Evolutionary conservation across 2,888 invertebrate species (phyloP), one percentile per base, ranked within the genome.

Genomic region (Hirtodrosophila alboralis): DNA sequence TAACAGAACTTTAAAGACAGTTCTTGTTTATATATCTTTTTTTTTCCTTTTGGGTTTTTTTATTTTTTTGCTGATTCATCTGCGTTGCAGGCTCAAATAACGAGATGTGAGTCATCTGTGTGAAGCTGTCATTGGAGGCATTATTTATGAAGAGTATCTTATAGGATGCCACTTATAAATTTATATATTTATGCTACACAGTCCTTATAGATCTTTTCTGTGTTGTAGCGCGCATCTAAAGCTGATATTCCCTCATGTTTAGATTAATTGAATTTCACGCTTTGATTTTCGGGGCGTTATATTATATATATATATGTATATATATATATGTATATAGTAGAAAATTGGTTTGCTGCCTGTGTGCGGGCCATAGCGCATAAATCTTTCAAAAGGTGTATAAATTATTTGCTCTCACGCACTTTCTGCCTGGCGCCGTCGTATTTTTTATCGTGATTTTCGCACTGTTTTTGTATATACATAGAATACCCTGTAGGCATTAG

Each of bases 181-280:
- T n/a, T n/a, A n/a, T 73, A 69, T 73, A 69, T 73, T 59, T 72
- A 67, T 67, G 68, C 49, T n/a, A n/a, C n/a, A n/a, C 68, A 45
- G 49, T 21, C 49, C 64, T 33, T 38, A 21, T 14, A 30, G 18
- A 48, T 45, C 36, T 45, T 34, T n/a, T n/a, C n/a, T n/a, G n/a
- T n/a, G n/a, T n/a, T n/a, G n/a, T n/a, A n/a, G n/a, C n/a, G 28
- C 44, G 44, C 45, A 21, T 10, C 45, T 36, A 23, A 59, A 28
- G 21, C 52, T 52, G 61, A 61, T 60, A 2, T 23, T n/a, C 36
- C 13, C 6, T n/a, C n/a, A n/a, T 72, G 72, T 62, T 71, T 74
- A 84, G 79, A 81, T 84, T 81, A 84, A 86, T 81, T 81, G 79
- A 86, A 81, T 86, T 84, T 86, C 78, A 81, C 78, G 85, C 84